phyloP scores from a whole-genome alignment of 2,113 vertebrate genomes.

The Kryptolebias marmoratus region DNA sequence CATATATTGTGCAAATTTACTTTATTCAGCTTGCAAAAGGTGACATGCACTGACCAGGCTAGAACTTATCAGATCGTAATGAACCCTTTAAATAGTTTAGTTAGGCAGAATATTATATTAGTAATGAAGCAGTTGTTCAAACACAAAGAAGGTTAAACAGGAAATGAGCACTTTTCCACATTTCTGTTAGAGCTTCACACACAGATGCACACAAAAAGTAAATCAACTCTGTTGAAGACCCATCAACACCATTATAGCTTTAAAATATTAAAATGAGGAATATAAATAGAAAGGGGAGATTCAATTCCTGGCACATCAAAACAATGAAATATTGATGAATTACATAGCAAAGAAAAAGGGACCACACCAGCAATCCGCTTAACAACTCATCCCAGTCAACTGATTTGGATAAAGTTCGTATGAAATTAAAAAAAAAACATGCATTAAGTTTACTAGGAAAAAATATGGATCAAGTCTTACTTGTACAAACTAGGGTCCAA shows the following conservation, averaged over 20 bases:
- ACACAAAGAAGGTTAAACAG: slow-evolving; percentile 42
- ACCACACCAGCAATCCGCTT: slow-evolving; percentile 27
- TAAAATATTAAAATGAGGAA: slow-evolving; percentile 34
- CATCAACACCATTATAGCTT: slow-evolving; percentile 16
- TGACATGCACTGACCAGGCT: slow-evolving; percentile 13
- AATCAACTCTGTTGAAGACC: slow-evolving; percentile 21
- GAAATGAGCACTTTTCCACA: slow-evolving; percentile 11
- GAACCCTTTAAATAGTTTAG: slow-evolving; percentile 23
- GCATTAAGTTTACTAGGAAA: slow-evolving; percentile 53
- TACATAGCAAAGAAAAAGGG: slow-evolving; percentile 17
- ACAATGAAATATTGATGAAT: slow-evolving; percentile 42
- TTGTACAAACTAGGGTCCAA: slow-evolving; percentile 92
- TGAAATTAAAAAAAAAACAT: slow-evolving; percentile 50
- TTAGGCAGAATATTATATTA: slow-evolving; percentile 47
- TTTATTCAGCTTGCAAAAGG: neutral
- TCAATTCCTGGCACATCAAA: slow-evolving; percentile 52
- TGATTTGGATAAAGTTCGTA: slow-evolving; percentile 18
- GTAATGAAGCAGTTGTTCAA: slow-evolving; percentile 56
- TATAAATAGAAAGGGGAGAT: slow-evolving; percentile 30
- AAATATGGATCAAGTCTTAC: slow-evolving; percentile 83
- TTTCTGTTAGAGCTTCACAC: slow-evolving; percentile 12
- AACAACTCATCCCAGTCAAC: slow-evolving; percentile 59
- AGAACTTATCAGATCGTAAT: slow-evolving; percentile 24
- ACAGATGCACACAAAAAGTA: slow-evolving; percentile 11
- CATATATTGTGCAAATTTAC: neutral